Base-by-base conservation (phyloP, 1,140 invertebrate genomes). In the Nasonia vitripennis region DNA sequence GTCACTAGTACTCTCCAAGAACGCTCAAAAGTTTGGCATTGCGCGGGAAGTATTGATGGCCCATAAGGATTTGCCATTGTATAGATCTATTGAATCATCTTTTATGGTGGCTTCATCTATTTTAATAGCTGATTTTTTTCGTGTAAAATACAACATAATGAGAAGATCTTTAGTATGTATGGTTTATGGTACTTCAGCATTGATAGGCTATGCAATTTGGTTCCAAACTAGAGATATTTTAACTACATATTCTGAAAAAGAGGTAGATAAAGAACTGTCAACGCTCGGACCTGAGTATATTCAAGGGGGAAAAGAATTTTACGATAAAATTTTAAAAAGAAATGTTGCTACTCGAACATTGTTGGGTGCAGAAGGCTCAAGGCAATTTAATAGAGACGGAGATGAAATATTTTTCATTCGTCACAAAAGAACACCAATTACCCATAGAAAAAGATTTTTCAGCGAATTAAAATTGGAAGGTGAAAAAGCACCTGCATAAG, bases 21-120 rank as follows among this genome's bases (percentile, higher is more conserved):
- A 96, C 73, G 96, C 96, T 7, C 95, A 97, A 89, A 94, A 96
- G 83, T 98, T 97, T 94, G 96, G 95, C 14, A 95, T 98, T 34
- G 96, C 96, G 79, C 94, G 95, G 84, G 95, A 97, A 93, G 94
- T 98, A 71, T 89, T 95, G 79, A 93, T 94, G 89, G 90, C 94
- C 14, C 91, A 95, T 79, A 95, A 94, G 11, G 90, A 94, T 75
- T 94, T 95, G 87, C 87, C 95, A 10, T 89, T 94, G 20, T 79
- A 78, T 34, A 45, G 86, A 55, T 71, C 37, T 12, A 20, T 86
- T 34, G 9, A 34, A 55, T 86, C 81, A 23, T 93, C 83, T 91
- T 89, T 95, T 79, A 87, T 95, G 48, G 88, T 91, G 74, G 96
- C 95, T 89, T 93, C 91, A 45, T n/a, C 94, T 10, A n/a, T 87